Evolutionary conservation across 2,888 invertebrate species (phyloP).

Genomic region (Cryptosula pallasiana): DNA sequence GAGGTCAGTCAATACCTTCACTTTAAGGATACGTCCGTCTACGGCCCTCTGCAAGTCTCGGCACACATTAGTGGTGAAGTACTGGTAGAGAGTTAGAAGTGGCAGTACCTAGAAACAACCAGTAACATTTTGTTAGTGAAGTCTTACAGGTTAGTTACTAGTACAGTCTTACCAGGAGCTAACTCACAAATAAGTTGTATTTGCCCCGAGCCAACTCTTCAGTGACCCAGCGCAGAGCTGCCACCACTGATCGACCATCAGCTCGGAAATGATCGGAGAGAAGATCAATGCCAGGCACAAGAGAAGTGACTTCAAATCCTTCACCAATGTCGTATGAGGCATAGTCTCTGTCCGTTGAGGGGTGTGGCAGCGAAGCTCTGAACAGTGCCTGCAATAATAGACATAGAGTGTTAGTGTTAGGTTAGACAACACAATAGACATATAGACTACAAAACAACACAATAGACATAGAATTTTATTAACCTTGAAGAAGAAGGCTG

Average conservation of each 20-base stretch:
- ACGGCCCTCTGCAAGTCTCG: conserved; percentile 49
- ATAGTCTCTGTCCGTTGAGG: conserved; percentile 49
- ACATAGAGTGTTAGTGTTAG: too few species aligned
- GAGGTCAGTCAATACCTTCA: conserved; percentile 45
- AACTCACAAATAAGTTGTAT: conserved; percentile 50
- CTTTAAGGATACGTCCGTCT: conserved; percentile 47
- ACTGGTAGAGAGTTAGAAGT: conserved; percentile 47
- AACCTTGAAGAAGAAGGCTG: conserved; percentile 51
- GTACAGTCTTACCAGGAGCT: too few species aligned
- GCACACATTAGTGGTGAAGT: conserved; percentile 47
- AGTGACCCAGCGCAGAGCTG: conserved; percentile 46
- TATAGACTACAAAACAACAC: too few species aligned
- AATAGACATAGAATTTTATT: too few species aligned
- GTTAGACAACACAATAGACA: too few species aligned
- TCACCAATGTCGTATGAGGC: conserved; percentile 50
- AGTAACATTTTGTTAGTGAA: too few species aligned
- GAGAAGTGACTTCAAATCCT: conserved; percentile 46
- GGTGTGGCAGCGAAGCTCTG: conserved; percentile 49
- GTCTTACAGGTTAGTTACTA: too few species aligned
- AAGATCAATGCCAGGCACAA: conserved; percentile 48
- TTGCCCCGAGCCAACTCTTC: conserved; percentile 46
- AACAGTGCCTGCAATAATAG: conserved; percentile 42
- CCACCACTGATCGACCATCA: conserved; percentile 45
- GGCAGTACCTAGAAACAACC: conserved; percentile 45
- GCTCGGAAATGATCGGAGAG: conserved; percentile 47